These are phyloP conservation scores for Bursaphelenchus okinawaensis DNA, from an alignment of 2,888 invertebrate genomes.

Conservation along the genomic window DNA sequence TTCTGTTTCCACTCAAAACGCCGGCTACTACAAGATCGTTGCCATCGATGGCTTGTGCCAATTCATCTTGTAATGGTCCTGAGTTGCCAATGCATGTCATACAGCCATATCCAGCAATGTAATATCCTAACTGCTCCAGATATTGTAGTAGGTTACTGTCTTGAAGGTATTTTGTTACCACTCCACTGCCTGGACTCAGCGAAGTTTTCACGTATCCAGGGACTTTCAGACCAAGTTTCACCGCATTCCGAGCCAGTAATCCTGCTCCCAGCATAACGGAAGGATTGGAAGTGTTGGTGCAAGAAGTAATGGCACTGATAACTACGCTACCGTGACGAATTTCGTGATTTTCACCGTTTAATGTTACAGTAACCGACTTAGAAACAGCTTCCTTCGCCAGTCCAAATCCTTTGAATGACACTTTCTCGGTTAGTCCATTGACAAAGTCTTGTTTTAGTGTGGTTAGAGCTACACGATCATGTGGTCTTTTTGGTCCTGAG, in stretches of 20 bases:
- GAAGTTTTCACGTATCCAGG: conserved; percentile 93
- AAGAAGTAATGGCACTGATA: conserved; percentile 93
- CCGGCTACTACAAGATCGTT: conserved; percentile 90
- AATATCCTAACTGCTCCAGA: conserved; percentile 65
- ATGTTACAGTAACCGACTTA: conserved; percentile 31
- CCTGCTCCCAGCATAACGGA: conserved; percentile 98
- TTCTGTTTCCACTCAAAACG: conserved; percentile 90
- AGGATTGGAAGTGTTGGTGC: conserved; percentile 95
- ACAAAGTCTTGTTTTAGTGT: conserved; percentile 85
- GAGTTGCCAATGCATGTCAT: conserved; percentile 99
- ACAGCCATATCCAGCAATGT: conserved; percentile 95
- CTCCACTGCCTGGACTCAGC: conserved; percentile 87
- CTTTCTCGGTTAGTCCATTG: conserved; percentile 78
- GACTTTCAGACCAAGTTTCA: conserved; percentile 80
- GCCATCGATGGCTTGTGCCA: conserved; percentile 86
- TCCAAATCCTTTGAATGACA: conserved; percentile 61
- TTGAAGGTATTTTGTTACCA: conserved; percentile 80
- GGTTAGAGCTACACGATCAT: conserved; percentile 73
- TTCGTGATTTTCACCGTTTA: conserved; percentile 25
- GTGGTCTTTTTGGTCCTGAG: conserved; percentile 92
- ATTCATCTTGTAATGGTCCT: conserved; percentile 83
- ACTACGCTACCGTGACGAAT: conserved; percentile 71
- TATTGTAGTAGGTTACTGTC: conserved; percentile 87
- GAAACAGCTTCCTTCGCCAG: conserved; percentile 39
- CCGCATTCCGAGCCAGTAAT: conserved; percentile 60